Evolutionary conservation across 2,113 vertebrate species (phyloP).

Genomic region (Pterophyllum scalare): DNA sequence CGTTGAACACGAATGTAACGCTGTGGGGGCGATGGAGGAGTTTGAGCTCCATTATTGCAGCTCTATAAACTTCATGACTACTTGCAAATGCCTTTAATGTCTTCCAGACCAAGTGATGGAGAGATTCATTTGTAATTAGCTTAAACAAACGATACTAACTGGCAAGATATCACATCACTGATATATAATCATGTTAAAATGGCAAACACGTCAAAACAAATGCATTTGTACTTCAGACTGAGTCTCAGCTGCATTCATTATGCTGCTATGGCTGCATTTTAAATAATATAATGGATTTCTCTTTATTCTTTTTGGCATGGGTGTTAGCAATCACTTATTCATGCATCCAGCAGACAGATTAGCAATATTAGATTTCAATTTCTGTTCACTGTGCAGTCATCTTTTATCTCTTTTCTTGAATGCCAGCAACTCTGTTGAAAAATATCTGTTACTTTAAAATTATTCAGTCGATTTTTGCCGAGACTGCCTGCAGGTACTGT

Average conservation of each 20-base stretch:
- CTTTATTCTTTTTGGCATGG: not conserved
- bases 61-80: not conserved
- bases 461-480: not conserved
- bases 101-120: not conserved
- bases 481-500: not conserved
- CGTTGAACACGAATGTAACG: not conserved
- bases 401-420: not conserved
- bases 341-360: not conserved
- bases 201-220: not conserved
- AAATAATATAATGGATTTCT: not conserved
- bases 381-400: not conserved
- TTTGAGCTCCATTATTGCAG: constrained; percentile 25
- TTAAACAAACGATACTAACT: not conserved
- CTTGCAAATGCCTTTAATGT: not conserved
- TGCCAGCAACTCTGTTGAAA: not conserved
- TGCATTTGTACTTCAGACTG: not conserved
- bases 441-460: not conserved
- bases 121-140: not conserved
- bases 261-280: not conserved
- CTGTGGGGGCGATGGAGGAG: not conserved
- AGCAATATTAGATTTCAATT: not conserved
- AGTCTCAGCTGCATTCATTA: not conserved
- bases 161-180: not conserved
- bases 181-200: not conserved
- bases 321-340: not conserved